phyloP scores from a whole-genome alignment of 1,140 invertebrate species.

The Adoxophyes honmai region DNA sequence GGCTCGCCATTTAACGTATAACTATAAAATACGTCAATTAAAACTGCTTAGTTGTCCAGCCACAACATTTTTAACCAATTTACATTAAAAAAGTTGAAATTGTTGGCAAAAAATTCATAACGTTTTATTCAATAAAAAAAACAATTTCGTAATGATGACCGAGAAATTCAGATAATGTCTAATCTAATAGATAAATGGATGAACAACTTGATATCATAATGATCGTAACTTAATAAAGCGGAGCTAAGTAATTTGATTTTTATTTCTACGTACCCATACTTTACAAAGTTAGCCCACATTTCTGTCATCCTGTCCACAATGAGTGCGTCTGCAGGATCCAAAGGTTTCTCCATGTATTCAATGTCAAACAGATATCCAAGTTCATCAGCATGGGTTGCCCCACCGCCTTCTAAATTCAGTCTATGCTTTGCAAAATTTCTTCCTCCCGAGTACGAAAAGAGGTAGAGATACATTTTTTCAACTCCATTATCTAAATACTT shows the following conservation, averaged over 20 bases:
- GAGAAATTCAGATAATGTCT: too few relatives aligned
- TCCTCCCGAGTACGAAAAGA: constrained; percentile 37
- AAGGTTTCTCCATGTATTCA: constrained; percentile 1
- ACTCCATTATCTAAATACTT: constrained; percentile 32
- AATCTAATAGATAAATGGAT: neutral
- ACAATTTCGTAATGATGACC: too few relatives aligned
- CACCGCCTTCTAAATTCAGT: constrained; percentile 20
- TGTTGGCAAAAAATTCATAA: too few relatives aligned
- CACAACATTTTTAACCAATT: too few relatives aligned
- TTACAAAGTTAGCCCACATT: constrained; percentile 47
- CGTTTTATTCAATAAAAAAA: too few relatives aligned
- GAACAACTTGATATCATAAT: neutral
- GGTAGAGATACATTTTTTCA: constrained; percentile 31
- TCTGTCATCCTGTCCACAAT: constrained; percentile 40
- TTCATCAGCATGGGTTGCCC: constrained; percentile 35
- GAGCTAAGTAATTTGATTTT: neutral
- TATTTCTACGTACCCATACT: constrained; percentile 33
- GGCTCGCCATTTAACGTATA: too few relatives aligned
- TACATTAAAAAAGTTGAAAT: too few relatives aligned
- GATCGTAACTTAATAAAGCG: neutral
- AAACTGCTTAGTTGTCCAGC: too few relatives aligned
- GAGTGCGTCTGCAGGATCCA: constrained; percentile 27
- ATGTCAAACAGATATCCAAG: constrained; percentile 35
- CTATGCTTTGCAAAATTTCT: constrained; percentile 22
- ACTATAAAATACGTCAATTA: too few relatives aligned